phyloP scores from a whole-genome alignment of 2,797 vertebrate species.

The Fratercula arctica region DNA sequence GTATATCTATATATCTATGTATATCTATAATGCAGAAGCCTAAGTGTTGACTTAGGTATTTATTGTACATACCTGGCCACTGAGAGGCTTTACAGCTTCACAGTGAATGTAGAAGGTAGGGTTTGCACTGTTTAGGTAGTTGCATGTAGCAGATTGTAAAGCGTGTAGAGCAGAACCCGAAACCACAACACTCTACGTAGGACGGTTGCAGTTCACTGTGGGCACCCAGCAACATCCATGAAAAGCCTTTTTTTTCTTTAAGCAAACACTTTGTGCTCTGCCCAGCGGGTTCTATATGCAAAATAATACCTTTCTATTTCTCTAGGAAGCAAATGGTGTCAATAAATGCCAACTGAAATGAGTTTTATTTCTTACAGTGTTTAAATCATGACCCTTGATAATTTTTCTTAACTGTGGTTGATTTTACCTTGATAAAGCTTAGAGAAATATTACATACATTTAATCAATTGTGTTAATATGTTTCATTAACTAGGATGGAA shows the following conservation, averaged over 20 bases:
- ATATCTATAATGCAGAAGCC: neutral
- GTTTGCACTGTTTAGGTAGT: neutral
- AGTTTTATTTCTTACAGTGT: neutral
- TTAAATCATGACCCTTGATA: neutral
- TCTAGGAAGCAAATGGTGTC: neutral
- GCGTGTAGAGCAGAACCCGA: accelerated
- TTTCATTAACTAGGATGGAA: neutral
- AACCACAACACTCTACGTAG: accelerated
- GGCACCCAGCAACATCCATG: neutral
- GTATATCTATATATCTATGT: no score
- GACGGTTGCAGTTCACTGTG: neutral
- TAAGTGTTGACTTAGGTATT: neutral
- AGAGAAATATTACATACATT: neutral
- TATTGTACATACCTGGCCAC: neutral
- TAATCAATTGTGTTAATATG: neutral
- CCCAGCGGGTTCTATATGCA: neutral
- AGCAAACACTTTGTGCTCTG: neutral
- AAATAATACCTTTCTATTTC: neutral
- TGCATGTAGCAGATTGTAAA: neutral
- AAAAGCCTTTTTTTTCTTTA: neutral
- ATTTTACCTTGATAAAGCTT: neutral
- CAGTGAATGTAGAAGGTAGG: neutral
- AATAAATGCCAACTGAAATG: neutral
- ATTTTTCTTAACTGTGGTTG: neutral
- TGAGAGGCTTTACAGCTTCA: neutral